Evolutionary conservation across 1,140 invertebrate species (phyloP).

Genomic region (Brachystomella parvula): DNA sequence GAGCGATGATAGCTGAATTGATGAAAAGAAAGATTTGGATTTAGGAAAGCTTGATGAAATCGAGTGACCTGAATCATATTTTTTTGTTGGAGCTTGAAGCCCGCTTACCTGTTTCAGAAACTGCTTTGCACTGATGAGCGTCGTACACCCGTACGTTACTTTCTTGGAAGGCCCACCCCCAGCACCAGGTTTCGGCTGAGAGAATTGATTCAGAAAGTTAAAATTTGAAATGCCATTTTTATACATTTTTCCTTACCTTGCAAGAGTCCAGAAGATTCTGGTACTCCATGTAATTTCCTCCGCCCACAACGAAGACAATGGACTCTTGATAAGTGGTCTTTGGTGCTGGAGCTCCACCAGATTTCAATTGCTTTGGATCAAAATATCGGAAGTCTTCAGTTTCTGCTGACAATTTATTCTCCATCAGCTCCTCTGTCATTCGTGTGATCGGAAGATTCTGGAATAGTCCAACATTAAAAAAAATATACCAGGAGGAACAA

Average conservation of each 20-base stretch:
- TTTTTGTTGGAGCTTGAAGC: constrained; percentile 6
- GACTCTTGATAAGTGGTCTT: constrained; percentile 64
- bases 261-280: constrained; percentile 95
- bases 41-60: no score
- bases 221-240: constrained; percentile 8
- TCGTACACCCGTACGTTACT: constrained; percentile 90
- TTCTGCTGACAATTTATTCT: constrained; percentile 63
- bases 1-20: neutral
- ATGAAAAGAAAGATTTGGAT: neutral
- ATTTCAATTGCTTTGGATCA: constrained; percentile 82
- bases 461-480: constrained; percentile 30
- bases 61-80: no score
- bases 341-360: constrained; percentile 52
- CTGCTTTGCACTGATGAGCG: constrained; percentile 81
- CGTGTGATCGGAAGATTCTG: constrained; percentile 82
- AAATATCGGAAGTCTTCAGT: constrained; percentile 82
- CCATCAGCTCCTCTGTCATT: constrained; percentile 85
- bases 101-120: constrained; percentile 75
- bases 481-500: constrained; percentile 11
- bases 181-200: constrained; percentile 47
- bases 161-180: constrained; percentile 59
- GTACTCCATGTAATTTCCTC: constrained; percentile 99
- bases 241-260: constrained; percentile 51
- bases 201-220: constrained; percentile 15
- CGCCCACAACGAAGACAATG: constrained; percentile 93